phyloP scores from a whole-genome alignment of 2,888 invertebrate species.

The Ectemnius cavifrons region DNA sequence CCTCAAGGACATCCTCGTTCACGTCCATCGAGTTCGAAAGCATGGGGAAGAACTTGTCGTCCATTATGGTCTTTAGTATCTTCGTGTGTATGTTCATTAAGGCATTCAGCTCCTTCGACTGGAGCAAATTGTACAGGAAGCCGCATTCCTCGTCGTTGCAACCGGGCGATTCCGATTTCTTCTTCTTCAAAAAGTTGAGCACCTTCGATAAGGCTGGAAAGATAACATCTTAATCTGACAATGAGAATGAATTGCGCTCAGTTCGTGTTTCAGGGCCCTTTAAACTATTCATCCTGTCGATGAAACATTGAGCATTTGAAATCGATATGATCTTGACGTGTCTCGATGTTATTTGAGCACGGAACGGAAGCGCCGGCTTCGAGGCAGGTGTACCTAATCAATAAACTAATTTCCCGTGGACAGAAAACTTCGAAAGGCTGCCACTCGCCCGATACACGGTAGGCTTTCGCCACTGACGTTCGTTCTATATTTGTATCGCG shows the following conservation, averaged over 20 bases:
- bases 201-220: conserved; percentile 88
- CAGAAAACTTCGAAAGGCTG: conserved; percentile 3
- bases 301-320: conserved; percentile 9
- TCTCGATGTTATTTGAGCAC: conserved; percentile 10
- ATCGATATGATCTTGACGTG: conserved; percentile 1
- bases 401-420: conserved; percentile 47
- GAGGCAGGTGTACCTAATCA: conserved; percentile 39
- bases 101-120: conserved; percentile 93
- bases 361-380: conserved; percentile 22
- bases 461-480: conserved; percentile 9
- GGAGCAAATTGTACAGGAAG: conserved; percentile 90
- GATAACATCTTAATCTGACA: not conserved
- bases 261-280: no score
- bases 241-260: not conserved
- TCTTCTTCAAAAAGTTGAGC: conserved; percentile 89
- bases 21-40: conserved; percentile 89
- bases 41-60: conserved; percentile 90
- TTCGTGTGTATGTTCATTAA: conserved; percentile 94
- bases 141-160: conserved; percentile 91
- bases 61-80: conserved; percentile 89
- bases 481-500: no score
- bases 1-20: conserved; percentile 88
- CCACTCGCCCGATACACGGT: conserved; percentile 9
- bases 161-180: conserved; percentile 83
- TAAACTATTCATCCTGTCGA: not conserved